Evolutionary conservation across 2,113 vertebrate genomes (phyloP), one percentile per base, ranked within the genome.

Genomic region (Varanus salvator): DNA sequence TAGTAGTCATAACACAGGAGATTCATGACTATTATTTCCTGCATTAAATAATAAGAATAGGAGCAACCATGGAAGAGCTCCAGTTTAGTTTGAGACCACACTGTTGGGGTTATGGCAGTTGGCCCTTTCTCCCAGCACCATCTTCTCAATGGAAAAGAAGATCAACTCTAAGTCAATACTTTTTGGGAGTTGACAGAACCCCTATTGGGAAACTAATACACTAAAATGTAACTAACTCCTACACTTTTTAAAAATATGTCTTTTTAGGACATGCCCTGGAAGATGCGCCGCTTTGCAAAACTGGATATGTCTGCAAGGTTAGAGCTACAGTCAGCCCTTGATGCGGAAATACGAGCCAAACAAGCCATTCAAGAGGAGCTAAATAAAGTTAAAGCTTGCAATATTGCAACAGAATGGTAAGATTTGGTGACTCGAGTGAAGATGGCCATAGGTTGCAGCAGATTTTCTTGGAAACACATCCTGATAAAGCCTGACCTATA

Each of bases 231-330:
- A 48, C 90, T 9, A 48, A 57, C 38, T 9, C 6, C 48, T 69
- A 75, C 31, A 86, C 92, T 44, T 44, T 44, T 44, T 44, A n/a
- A 50, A 48, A 69, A 31, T 81, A 0, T 93, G 92, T 23, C 57
- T 69, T 83, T 84, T n/a, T 92, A 99, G 99, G 99, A 99, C 96
- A 99, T 99, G 98, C 99, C 98, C 0, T 99, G 99, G 99, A 99
- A 99, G 96, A 99, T 99, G 98, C 97, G 99, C 0, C 98, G 99
- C 86, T 99, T 99, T 52, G 98, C 99, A 64, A 99, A 99, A 97
- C 97, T 99, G 96, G 99, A 99, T 93, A 99, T 99, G 99, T 99
- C 99, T 19, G 99, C 99, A 0, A 98, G 99, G 86, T 91, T 99
- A 94, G 99, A 99, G 94, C 97, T 99, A 44, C 99, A 99, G 95